Evolutionary conservation across 2,113 vertebrate genomes (phyloP).

Genomic region (Lepisosteus oculatus): DNA sequence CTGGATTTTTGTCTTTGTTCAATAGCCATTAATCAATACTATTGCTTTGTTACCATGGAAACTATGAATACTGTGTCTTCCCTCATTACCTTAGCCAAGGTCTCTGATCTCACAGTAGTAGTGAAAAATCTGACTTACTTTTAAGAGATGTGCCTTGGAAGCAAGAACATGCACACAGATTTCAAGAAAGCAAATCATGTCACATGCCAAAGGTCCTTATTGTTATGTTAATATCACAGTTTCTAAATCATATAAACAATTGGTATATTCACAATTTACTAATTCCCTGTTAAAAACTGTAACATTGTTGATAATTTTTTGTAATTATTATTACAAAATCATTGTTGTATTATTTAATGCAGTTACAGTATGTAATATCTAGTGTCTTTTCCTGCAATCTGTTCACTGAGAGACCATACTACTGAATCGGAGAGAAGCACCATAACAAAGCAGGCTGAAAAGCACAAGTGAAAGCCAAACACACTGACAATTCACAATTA

Average conservation of each 20-base stretch:
- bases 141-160: background rate
- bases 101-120: slow-evolving; percentile 26
- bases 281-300: background rate
- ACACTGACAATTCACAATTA: no score
- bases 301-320: no score
- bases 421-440: no score
- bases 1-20: slow-evolving; percentile 34
- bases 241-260: background rate
- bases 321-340: no score
- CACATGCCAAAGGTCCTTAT: background rate
- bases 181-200: slow-evolving; percentile 25
- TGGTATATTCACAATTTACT: background rate
- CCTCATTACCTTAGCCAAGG: slow-evolving; percentile 36
- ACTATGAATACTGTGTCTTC: slow-evolving; percentile 63
- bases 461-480: no score
- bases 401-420: no score
- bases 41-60: slow-evolving; percentile 72
- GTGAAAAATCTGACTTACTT: slow-evolving; percentile 17
- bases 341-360: no score
- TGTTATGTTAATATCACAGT: background rate
- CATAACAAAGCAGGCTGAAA: no score
- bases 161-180: slow-evolving; percentile 4
- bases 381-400: no score
- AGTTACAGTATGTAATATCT: no score
- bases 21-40: slow-evolving; percentile 58